Conservation (phyloP, 2,113 vertebrate species). For the Choloepus hoffmanni region DNA sequence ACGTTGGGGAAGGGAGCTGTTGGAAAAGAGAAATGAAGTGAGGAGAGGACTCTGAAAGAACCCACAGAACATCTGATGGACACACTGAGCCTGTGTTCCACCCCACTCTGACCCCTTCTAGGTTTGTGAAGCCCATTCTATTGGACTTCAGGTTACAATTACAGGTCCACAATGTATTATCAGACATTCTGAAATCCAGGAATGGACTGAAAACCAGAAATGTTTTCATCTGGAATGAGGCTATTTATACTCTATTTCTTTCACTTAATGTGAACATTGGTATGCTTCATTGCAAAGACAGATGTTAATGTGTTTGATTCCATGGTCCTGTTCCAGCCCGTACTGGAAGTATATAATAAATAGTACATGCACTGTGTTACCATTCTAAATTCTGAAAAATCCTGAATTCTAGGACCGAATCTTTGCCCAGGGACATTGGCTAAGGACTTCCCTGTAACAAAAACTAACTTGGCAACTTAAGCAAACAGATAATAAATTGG, state of each 20-base stretch:
- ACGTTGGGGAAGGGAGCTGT: neutral
- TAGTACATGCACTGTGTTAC: neutral
- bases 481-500: neutral
- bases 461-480: neutral
- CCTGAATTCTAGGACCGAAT: conserved; percentile 8
- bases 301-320: neutral
- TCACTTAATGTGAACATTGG: neutral
- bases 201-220: conserved; percentile 13
- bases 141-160: conserved; percentile 23
- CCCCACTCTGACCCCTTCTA: neutral
- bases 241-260: neutral
- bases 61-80: neutral
- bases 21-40: conserved; percentile 21
- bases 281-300: neutral
- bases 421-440: neutral
- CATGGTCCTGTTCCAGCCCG: neutral
- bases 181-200: conserved; percentile 17
- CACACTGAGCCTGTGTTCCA: neutral
- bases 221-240: conserved; percentile 20
- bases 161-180: neutral
- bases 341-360: neutral
- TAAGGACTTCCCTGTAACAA: neutral
- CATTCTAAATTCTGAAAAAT: conserved; percentile 22
- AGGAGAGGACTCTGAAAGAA: neutral
- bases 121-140: neutral